Percentiles rank a stretch among this genome's conserved stretches.
Conservation (phyloP, 2,797 vertebrate species). For the Podarcis lilfordi region DNA sequence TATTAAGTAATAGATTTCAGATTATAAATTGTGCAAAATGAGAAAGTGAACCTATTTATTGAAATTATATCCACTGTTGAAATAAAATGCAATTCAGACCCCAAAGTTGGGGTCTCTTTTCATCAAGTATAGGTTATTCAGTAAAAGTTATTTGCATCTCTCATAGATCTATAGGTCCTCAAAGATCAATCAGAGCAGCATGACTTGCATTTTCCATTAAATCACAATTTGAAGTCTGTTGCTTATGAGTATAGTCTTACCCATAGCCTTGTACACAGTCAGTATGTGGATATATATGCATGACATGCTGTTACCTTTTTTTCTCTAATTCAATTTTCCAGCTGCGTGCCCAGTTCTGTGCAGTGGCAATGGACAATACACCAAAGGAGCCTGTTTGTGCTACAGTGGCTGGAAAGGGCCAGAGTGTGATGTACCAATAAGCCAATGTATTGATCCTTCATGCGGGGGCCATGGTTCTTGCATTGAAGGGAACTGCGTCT, state of each 20-base stretch:
- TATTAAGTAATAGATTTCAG: neutral
- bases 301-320: slow-evolving; percentile 58
- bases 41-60: neutral
- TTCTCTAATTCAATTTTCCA: slow-evolving; percentile 73
- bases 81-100: neutral
- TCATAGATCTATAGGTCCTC: neutral
- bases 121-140: neutral
- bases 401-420: slow-evolving; percentile 99
- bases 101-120: neutral
- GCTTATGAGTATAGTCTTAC: slow-evolving; percentile 30
- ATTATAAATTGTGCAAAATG: neutral
- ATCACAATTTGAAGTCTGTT: neutral
- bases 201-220: neutral
- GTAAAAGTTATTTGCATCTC: neutral
- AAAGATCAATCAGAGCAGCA: slow-evolving; percentile 15
- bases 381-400: slow-evolving; percentile 95
- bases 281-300: neutral
- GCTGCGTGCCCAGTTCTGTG: slow-evolving; percentile 96
- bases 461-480: slow-evolving; percentile 95
- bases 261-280: neutral
- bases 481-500: slow-evolving; percentile 93
- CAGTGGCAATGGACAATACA: slow-evolving; percentile 97
- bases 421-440: slow-evolving; percentile 92
- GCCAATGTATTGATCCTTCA: slow-evolving; percentile 94
- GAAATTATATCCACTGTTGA: neutral